phyloP scores from a whole-genome alignment of 1,140 invertebrate species.

The Diploscapter pachys region DNA sequence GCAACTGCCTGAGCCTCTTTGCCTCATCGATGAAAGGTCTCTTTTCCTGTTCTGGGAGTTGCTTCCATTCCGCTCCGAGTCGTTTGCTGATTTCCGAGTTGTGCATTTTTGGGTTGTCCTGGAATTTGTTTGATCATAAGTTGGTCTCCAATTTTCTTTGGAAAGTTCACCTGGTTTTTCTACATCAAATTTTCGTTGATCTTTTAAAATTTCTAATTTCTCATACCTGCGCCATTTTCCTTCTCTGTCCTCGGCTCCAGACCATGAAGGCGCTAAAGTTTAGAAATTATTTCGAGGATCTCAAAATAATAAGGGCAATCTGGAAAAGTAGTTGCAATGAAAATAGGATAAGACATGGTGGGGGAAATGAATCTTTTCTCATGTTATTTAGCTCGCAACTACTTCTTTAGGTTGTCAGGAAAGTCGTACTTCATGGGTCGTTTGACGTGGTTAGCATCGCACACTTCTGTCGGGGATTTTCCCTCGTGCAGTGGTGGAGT shows the following conservation, averaged over 20 bases:
- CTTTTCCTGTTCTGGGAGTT: slow-evolving; percentile 87
- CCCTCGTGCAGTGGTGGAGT: neutral
- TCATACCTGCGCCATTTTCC: slow-evolving; percentile 82
- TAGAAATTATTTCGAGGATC: too few species aligned
- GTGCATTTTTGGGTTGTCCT: slow-evolving; percentile 95
- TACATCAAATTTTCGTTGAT: neutral
- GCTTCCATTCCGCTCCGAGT: slow-evolving; percentile 90
- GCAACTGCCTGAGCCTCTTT: slow-evolving; percentile 77
- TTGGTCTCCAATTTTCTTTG: neutral
- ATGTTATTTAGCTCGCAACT: too few species aligned
- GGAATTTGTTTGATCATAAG: neutral
- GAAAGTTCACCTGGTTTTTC: neutral
- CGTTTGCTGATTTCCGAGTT: slow-evolving; percentile 92
- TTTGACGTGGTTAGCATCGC: slow-evolving; percentile 3
- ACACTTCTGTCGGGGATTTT: slow-evolving; percentile 12
- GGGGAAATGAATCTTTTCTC: too few species aligned
- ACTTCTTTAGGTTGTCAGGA: too few species aligned
- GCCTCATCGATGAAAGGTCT: slow-evolving; percentile 96
- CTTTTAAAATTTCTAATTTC: neutral
- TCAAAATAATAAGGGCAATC: too few species aligned
- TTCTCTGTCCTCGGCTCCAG: slow-evolving; percentile 78
- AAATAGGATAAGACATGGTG: too few species aligned
- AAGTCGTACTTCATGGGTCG: slow-evolving; percentile 3
- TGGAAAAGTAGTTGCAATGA: too few species aligned
- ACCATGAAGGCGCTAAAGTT: slow-evolving; percentile 93